These are phyloP conservation scores for Capitulum mitella DNA, from an alignment of 2,888 invertebrate species.

Conservation along the genomic window DNA sequence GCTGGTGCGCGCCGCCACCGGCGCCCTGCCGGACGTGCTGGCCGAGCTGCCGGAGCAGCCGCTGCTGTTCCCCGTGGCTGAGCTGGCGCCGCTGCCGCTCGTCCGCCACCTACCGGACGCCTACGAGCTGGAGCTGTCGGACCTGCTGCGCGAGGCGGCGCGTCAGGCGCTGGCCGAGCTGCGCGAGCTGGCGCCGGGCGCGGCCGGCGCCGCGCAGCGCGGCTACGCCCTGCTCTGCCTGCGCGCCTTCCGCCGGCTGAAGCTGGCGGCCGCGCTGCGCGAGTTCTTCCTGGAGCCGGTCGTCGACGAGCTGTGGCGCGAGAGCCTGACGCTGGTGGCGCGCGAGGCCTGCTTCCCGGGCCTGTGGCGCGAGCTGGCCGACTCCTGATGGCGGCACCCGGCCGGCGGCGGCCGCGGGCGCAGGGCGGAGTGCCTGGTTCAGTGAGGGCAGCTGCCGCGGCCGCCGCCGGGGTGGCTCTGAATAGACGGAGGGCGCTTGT, in stretches of 20 bases:
- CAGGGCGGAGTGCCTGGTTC: not conserved
- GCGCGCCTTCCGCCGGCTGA: constrained; percentile 1
- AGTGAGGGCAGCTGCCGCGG: too few species aligned
- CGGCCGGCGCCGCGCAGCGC: not conserved
- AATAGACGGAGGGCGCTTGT: too few species aligned
- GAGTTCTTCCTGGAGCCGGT: constrained; percentile 17
- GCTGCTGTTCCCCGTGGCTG: not conserved
- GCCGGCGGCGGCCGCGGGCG: not conserved
- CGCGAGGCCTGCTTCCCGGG: not conserved
- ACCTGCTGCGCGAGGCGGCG: constrained; percentile 13
- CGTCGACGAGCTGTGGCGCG: not conserved
- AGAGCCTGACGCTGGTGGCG: not conserved
- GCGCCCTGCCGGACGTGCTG: not conserved
- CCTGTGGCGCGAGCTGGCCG: not conserved
- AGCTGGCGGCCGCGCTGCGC: not conserved
- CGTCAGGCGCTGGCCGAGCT: not conserved
- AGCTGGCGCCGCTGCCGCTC: constrained; percentile 4
- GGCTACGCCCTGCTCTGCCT: not conserved
- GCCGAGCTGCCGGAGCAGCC: constrained; percentile 15
- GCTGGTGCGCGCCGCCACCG: constrained; percentile 32
- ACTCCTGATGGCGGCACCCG: not conserved
- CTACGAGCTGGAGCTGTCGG: constrained; percentile 15
- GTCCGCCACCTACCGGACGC: not conserved
- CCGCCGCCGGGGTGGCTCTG: too few species aligned
- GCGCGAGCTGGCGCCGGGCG: not conserved